Base-by-base conservation (phyloP, 2,888 invertebrate genomes). In the Galerucella pusilla region DNA sequence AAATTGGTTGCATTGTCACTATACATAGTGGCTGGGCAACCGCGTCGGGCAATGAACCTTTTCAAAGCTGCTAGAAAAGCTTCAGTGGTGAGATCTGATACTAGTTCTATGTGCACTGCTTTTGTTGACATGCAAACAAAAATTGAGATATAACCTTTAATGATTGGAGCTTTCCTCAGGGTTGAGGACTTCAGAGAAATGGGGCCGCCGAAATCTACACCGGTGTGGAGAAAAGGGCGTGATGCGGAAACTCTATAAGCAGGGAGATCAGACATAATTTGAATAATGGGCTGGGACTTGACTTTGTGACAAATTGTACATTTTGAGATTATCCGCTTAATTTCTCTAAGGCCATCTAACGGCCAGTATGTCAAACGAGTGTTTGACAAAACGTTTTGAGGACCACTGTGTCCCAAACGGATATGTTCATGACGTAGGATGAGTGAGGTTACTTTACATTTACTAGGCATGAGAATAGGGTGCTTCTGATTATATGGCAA, bases 361-460 rank as follows among this genome's bases (percentile, higher is more conserved):
- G 78, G 77, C 77, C 78, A 79, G 42, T 68, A 79, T 61, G 20
- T 57, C 25, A 77, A 28, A n/a, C 75, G 45, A 54, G 75, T 16
- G 61, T 77, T 77, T 14, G 69, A 60, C n/a, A 77, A 60, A 14
- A 75, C 69, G 9, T 49, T 77, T 54, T 77, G 75, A 35, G 7
- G 35, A 35, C 35, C 35, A 35, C 35, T 35, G 35, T 35, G 35
- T 35, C 35, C 35, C 35, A 77, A 35, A 14, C 70, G 16, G 9
- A 69, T 11, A 42, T 77, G 77, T 69, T 77, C 69, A 28, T 42
- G n/a, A n/a, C n/a, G n/a, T n/a, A n/a, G n/a, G n/a, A n/a, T n/a
- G n/a, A n/a, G 35, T 12, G 46, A 12, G n/a, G 66, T 45, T 5
- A 72, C 66, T 42, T 45, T 35, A 59, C 57, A 45, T 42, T 65